These are phyloP conservation scores for Halichondria panicea DNA, from an alignment of 37 sponge, comb jelly and placozoan genomes.

Conservation along the genomic window DNA sequence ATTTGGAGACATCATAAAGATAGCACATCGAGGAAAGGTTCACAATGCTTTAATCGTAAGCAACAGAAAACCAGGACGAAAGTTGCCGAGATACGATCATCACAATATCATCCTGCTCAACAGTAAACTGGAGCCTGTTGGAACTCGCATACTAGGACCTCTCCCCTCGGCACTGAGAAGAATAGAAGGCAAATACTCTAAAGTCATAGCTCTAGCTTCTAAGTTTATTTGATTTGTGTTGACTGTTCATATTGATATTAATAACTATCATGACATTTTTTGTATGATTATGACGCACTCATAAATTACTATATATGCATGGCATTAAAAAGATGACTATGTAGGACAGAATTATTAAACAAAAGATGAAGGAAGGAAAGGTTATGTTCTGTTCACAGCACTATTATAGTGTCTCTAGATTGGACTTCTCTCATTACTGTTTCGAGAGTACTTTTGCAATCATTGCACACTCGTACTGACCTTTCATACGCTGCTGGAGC, in stretches of 20 bases:
- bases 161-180: conserved; percentile 57
- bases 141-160: conserved; percentile 70
- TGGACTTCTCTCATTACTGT: not conserved
- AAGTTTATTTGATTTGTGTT: conserved; percentile 54
- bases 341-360: not conserved
- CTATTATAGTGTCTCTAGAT: not conserved
- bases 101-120: conserved; percentile 65
- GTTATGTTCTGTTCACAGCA: not conserved
- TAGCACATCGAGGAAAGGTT: conserved; percentile 70
- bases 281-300: not conserved
- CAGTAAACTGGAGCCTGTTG: conserved; percentile 71
- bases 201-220: conserved; percentile 54
- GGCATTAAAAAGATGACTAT: not conserved
- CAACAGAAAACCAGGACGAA: conserved; percentile 52
- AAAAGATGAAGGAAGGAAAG: not conserved
- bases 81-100: conserved; percentile 57
- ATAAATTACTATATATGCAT: not conserved
- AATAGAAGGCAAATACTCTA: conserved; percentile 50
- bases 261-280: not conserved
- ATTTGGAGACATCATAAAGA: conserved; percentile 70
- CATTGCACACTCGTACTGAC: conserved; percentile 61
- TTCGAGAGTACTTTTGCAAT: conserved; percentile 33
- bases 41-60: conserved; percentile 72
- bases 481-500: conserved; percentile 71
- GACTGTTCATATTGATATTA: not conserved